Base-by-base conservation (phyloP, 30 jellyfish, hydroid and myxozoan genomes). In the Rhopilema esculentum region DNA sequence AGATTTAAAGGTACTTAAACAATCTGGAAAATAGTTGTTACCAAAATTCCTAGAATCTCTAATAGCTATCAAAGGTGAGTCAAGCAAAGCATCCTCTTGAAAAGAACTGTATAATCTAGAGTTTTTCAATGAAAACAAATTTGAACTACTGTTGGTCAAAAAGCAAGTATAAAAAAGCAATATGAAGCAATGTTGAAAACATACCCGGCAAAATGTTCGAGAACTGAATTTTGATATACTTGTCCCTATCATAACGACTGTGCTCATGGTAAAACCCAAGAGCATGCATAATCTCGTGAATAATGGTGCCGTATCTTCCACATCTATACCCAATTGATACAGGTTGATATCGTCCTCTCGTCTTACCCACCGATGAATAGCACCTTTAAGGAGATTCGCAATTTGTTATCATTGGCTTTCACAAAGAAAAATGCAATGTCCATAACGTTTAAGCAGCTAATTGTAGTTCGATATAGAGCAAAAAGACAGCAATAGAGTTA, bases 201-300 rank as follows among this genome's bases (percentile, higher is more conserved):
- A 21, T 53, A 84, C 92, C 92, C 53, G 87, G 12, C 21, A 9
- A 16, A 26, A 84, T 71, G 64, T 86, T 86, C 27, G 77, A 21
- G 79, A 32, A 86, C 19, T 21, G 49, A 51, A 86, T 75, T 1
- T 29, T 25, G 67, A 86, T 75, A 40, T 61, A 86, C 27, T 86
- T 22, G 84, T 86, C 89, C 70, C 94, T 25, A 48, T 86, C 94
- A 57, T 65, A 86, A 1, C 94, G 83, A 64, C 89, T 75, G 27
- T 86, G 94, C 50, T 86, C 94, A 21, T 86, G 94, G 83, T 33
- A 86, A 30, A 86, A 86, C 28, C 94, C 94, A 67, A 86, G 82
- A 18, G 94, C 94, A 66, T 86, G 94, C 94, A 86, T 86, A 49
- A 86, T 26, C 29, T 86, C 94, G 49, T 86, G 94, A 21, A 75